Conservation (phyloP, 2,797 vertebrate genomes). For the Cossypha polioptera region DNA sequence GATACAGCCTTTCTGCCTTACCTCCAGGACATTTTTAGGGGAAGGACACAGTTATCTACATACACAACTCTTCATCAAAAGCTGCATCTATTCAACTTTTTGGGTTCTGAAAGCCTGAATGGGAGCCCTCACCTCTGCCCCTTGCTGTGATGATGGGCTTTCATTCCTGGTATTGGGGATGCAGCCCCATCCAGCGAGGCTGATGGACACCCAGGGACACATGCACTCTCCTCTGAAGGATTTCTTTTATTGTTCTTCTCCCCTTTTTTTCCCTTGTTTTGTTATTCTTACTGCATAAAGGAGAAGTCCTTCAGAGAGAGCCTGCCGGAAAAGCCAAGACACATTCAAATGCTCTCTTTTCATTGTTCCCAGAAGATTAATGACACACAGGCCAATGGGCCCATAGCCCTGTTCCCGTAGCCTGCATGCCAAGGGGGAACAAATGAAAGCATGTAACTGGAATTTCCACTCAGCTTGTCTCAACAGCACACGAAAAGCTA, state of each 20-base stretch:
- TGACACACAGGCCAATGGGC: conserved; percentile 12
- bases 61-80: background rate
- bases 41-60: background rate
- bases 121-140: background rate
- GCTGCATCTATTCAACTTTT: background rate
- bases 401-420: conserved; percentile 1
- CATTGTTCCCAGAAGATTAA: conserved; percentile 64
- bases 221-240: background rate
- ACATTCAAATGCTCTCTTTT: conserved; percentile 58
- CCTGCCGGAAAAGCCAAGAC: conserved; percentile 42
- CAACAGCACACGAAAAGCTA: conserved; percentile 19
- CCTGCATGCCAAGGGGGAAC: conserved; percentile 43
- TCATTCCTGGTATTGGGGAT: background rate
- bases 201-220: background rate
- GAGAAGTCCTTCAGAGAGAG: conserved; percentile 46
- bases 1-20: background rate
- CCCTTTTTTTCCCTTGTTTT: background rate
- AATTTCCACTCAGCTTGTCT: conserved; percentile 67
- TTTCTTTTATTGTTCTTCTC: conserved; percentile 16
- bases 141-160: background rate
- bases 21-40: background rate
- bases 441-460: conserved; percentile 59
- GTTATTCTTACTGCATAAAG: conserved; percentile 26
- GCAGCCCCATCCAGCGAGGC: background rate
- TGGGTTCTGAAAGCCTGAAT: background rate